Conservation (phyloP, 2,113 vertebrate genomes). For the Melanocharis versteri region DNA sequence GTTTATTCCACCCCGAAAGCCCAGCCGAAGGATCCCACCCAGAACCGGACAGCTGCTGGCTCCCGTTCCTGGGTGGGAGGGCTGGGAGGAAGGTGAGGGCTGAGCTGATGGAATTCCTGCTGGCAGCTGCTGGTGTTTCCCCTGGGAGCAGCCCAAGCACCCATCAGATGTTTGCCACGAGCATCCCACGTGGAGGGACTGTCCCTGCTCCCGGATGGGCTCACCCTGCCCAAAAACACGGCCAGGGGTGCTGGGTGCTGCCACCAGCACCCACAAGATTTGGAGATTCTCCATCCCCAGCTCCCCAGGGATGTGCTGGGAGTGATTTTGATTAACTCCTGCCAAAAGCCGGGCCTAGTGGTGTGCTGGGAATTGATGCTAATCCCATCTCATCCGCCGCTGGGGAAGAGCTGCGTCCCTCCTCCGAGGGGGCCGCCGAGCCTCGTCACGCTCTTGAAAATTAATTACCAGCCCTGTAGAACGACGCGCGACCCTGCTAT, state of each 20-base stretch:
- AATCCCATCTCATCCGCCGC: neutral
- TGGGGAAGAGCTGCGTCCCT: neutral
- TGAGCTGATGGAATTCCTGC: neutral
- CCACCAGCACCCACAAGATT: neutral
- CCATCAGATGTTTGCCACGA: neutral
- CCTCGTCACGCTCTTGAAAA: constrained; percentile 21
- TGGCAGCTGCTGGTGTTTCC: neutral
- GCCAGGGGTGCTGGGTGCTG: neutral
- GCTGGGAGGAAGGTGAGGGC: neutral
- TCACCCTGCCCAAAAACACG: fast-evolving
- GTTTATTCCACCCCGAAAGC: neutral
- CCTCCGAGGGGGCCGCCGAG: neutral
- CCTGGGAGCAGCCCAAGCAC: neutral
- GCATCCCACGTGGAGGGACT: fast-evolving
- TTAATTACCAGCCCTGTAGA: constrained; percentile 61
- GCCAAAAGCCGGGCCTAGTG: fast-evolving
- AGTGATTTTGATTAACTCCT: neutral
- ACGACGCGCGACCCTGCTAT: neutral
- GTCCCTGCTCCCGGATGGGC: neutral
- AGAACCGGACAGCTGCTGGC: neutral
- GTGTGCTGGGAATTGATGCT: constrained; percentile 29
- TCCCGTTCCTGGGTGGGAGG: fast-evolving
- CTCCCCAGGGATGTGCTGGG: neutral
- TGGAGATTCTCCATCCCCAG: neutral
- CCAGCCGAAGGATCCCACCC: fast-evolving